Evolutionary conservation across 2,113 vertebrate species (phyloP), one percentile per base, ranked within the genome.

Genomic region (Phycodurus eques): DNA sequence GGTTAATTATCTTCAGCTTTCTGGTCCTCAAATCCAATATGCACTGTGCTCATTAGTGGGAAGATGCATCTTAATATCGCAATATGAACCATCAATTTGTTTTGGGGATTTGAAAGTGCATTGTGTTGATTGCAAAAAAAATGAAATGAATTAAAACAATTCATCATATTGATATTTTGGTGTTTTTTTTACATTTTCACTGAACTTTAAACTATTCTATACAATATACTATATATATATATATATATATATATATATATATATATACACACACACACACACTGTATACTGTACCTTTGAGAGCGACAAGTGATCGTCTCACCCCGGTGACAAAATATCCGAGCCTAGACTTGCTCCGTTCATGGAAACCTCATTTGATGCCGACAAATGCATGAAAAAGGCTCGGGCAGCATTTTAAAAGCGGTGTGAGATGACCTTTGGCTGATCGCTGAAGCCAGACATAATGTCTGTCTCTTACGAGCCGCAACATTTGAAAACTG

Each of bases 361-460:
- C 68, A 60, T 68, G 5, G 53, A 47, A 75, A 80, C 72, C 74
- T 78, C 82, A 80, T 88, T 89, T 87, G 77, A 88, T 86, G 78
- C 76, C 73, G 81, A 54, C 70, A 79, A 80, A 54, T 54, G 53
- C 53, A 54, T 54, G 53, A 54, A 54, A n/a, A 54, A 84, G 88
- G 87, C 77, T 75, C 13, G 72, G 79, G 79, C 77, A 71, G 75
- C 87, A 87, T 92, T 91, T 91, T 80, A 87, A 91, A 89, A 89
- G 90, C 90, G 91, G 91, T 84, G 77, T 80, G 7, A 35, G 27
- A 78, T 92, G 91, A 92, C 92, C 92, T 93, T 91, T 57, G 81
- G 83, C 79, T 92, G 90, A 91, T 89, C 91, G 88, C 88, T 90
- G 87, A 92, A 87, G 85, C 85, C 85, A 88, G 89, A 92, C 86